phyloP scores from a whole-genome alignment of 1,140 invertebrate species.

The Megathymus violae region DNA sequence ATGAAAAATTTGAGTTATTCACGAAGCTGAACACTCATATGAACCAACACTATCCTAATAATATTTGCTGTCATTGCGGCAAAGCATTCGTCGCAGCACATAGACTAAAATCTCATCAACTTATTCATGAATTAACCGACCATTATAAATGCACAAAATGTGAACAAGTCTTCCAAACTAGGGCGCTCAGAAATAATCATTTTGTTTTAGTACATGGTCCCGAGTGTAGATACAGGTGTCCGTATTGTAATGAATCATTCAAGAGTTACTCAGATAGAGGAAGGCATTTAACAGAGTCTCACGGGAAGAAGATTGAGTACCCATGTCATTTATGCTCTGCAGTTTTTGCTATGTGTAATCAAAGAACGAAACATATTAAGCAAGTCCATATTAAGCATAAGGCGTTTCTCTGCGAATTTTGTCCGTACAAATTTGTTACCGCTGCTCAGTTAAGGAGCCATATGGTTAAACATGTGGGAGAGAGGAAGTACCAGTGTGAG shows the following conservation, averaged over 20 bases:
- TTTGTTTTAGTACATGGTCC: slow-evolving; percentile 52
- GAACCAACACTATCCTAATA: slow-evolving; percentile 72
- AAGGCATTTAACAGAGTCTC: slow-evolving; percentile 75
- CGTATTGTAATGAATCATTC: slow-evolving; percentile 82
- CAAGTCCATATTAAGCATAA: slow-evolving; percentile 74
- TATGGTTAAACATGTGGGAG: slow-evolving; percentile 62
- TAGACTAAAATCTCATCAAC: slow-evolving; percentile 63
- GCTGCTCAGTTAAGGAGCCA: slow-evolving; percentile 65
- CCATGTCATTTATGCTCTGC: slow-evolving; percentile 70
- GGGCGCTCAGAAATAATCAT: slow-evolving; percentile 55
- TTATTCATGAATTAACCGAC: slow-evolving; percentile 57
- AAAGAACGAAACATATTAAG: slow-evolving; percentile 73
- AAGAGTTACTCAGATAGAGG: slow-evolving; percentile 75
- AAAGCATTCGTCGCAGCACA: slow-evolving; percentile 64
- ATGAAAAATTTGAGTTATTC: slow-evolving; percentile 62
- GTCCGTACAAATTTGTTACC: slow-evolving; percentile 70
- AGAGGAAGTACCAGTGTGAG: slow-evolving; percentile 68
- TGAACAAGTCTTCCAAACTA: slow-evolving; percentile 57
- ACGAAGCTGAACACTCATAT: slow-evolving; percentile 72
- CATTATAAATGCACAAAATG: slow-evolving; percentile 69
- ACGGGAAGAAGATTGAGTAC: slow-evolving; percentile 68
- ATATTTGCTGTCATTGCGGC: slow-evolving; percentile 74
- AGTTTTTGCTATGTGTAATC: slow-evolving; percentile 66
- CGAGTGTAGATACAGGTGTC: slow-evolving; percentile 66
- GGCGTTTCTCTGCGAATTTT: slow-evolving; percentile 68